Evolutionary conservation across 2,113 vertebrate species (phyloP).

Genomic region (Polypterus bichir): DNA sequence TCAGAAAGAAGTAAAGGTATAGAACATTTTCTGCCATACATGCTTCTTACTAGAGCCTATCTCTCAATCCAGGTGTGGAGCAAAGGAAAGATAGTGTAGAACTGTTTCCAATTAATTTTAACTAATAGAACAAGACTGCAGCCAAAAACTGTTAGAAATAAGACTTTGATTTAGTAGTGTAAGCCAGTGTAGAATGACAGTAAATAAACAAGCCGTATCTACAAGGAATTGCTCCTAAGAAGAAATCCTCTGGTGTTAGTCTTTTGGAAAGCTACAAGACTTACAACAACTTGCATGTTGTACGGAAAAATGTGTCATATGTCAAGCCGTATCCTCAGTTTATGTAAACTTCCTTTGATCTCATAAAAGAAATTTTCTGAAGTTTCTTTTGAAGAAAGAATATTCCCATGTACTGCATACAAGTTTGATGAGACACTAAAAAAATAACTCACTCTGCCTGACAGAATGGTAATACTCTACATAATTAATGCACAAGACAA

Average conservation of each 20-base stretch:
- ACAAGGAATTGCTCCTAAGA: not conserved
- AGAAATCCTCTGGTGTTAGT: not conserved
- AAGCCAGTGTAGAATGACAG: not conserved
- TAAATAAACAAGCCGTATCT: not conserved
- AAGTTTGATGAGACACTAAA: constrained; percentile 5
- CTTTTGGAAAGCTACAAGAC: constrained; percentile 4
- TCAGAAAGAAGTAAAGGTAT: too few relatives aligned
- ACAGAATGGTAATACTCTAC: not conserved
- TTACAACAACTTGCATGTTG: constrained; percentile 2
- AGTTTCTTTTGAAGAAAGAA: constrained; percentile 4
- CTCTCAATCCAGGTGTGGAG: not conserved
- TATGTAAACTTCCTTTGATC: constrained; percentile 5
- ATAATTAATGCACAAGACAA: not conserved
- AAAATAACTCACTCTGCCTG: not conserved
- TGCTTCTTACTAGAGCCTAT: too few relatives aligned
- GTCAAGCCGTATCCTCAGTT: not conserved
- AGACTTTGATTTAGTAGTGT: not conserved
- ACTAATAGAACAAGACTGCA: constrained; percentile 2
- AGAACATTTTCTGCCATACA: too few relatives aligned
- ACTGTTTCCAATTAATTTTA: not conserved
- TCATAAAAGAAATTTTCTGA: constrained; percentile 2
- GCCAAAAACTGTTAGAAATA: not conserved
- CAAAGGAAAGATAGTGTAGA: not conserved
- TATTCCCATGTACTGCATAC: constrained; percentile 5
- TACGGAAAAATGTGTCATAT: not conserved